Conservation (phyloP, 2,888 invertebrate genomes). For the Tenthredo distinguenda region DNA sequence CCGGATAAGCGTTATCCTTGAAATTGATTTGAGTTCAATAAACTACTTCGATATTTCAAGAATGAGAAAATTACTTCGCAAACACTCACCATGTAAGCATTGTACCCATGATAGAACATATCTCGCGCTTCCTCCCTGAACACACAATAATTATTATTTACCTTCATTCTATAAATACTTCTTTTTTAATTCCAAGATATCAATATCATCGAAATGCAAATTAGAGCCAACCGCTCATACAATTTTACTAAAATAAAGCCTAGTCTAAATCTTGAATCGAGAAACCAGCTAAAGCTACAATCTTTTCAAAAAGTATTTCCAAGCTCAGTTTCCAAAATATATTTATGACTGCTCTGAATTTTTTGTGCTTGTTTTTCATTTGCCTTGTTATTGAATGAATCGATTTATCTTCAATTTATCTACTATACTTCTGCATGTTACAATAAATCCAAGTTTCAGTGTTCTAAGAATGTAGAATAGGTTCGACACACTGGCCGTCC, state of each 20-base stretch:
- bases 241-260: neutral
- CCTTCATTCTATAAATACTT: neutral
- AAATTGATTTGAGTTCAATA: constrained; percentile 55
- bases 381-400: too few relatives aligned
- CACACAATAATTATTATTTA: constrained; percentile 59
- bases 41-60: neutral
- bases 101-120: constrained; percentile 98
- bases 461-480: too few relatives aligned
- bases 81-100: constrained; percentile 91
- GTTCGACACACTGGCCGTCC: too few relatives aligned
- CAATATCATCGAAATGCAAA: neutral
- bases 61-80: neutral
- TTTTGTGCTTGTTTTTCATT: too few relatives aligned
- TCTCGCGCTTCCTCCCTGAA: constrained; percentile 92
- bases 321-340: too few relatives aligned
- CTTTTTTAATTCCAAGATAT: neutral
- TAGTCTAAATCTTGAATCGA: neutral
- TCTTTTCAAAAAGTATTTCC: too few relatives aligned
- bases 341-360: too few relatives aligned
- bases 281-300: too few relatives aligned
- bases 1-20: constrained; percentile 95
- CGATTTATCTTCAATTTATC: too few relatives aligned
- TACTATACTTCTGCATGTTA: too few relatives aligned
- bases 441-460: too few relatives aligned
- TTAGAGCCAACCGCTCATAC: neutral